Percentiles rank a stretch among this genome's conserved stretches.
These are phyloP conservation scores for Stegodyphus dumicola DNA, from an alignment of 1,140 invertebrate genomes.

Conservation along the genomic window DNA sequence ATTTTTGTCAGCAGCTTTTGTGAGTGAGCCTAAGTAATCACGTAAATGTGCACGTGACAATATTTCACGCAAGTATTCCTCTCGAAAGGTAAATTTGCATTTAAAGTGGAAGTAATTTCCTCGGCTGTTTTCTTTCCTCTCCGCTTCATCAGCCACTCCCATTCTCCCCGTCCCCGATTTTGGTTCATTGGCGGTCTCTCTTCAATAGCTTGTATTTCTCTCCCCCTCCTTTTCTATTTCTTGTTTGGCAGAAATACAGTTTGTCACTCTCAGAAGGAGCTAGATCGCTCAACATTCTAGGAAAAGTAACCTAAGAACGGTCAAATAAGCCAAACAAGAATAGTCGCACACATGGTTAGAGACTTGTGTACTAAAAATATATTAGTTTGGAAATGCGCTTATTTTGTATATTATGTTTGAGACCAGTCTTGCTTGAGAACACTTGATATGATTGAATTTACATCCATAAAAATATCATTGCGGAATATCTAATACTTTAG, in stretches of 20 bases:
- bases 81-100: constrained; percentile 30
- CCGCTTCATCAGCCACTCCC: neutral
- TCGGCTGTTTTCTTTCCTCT: neutral
- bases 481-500: no score
- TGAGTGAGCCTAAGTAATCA: neutral
- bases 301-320: no score
- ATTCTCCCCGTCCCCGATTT: neutral
- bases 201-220: neutral
- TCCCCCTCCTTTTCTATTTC: neutral
- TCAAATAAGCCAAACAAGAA: no score
- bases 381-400: no score
- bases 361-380: no score
- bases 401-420: no score
- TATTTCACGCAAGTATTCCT: constrained; percentile 2
- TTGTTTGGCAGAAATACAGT: neutral
- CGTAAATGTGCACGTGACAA: constrained; percentile 11
- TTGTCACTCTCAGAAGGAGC: neutral
- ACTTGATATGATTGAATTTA: no score
- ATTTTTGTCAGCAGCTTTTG: constrained; percentile 26
- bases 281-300: neutral
- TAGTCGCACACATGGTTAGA: no score
- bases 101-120: constrained; percentile 29
- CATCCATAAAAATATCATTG: no score
- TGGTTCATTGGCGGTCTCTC: neutral
- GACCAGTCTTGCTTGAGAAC: no score